These are phyloP conservation scores for Redunca redunca DNA, from an alignment of 2,113 vertebrate genomes.

Conservation along the genomic window DNA sequence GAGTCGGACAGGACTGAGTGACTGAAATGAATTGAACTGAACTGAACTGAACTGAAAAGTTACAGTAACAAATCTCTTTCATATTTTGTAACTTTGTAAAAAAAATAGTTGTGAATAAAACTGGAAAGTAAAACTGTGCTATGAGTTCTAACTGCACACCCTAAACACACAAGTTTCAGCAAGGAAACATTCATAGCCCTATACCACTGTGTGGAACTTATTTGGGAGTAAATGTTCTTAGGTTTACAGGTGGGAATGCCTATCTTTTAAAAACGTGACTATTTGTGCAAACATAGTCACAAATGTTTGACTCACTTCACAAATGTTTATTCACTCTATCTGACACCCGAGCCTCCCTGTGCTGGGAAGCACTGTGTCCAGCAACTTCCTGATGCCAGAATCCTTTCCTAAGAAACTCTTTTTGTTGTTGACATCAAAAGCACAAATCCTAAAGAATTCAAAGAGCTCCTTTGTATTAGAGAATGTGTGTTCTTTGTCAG, in stretches of 20 bases:
- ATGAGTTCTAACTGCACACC: not conserved
- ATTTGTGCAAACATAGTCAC: not conserved
- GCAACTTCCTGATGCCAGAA: not conserved
- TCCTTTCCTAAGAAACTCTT: not conserved
- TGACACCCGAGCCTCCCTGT: not conserved
- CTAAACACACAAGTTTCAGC: not conserved
- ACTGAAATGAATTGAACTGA: no score
- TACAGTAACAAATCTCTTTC: not conserved
- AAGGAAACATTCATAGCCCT: not conserved
- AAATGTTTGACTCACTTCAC: not conserved
- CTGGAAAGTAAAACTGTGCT: not conserved
- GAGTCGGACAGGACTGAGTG: no score
- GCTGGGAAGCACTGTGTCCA: accelerated
- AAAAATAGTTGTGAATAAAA: not conserved
- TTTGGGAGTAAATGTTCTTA: not conserved
- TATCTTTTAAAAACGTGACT: not conserved
- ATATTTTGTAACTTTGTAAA: not conserved
- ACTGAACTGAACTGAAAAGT: not conserved
- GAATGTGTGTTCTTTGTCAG: not conserved
- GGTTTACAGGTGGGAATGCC: not conserved
- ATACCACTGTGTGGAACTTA: accelerated
- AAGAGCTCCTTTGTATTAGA: not conserved
- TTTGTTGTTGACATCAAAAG: not conserved
- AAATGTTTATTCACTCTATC: not conserved
- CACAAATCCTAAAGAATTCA: not conserved